These are phyloP conservation scores for Laterallus jamaicensis DNA, from an alignment of 2,113 vertebrate genomes.

Conservation along the genomic window DNA sequence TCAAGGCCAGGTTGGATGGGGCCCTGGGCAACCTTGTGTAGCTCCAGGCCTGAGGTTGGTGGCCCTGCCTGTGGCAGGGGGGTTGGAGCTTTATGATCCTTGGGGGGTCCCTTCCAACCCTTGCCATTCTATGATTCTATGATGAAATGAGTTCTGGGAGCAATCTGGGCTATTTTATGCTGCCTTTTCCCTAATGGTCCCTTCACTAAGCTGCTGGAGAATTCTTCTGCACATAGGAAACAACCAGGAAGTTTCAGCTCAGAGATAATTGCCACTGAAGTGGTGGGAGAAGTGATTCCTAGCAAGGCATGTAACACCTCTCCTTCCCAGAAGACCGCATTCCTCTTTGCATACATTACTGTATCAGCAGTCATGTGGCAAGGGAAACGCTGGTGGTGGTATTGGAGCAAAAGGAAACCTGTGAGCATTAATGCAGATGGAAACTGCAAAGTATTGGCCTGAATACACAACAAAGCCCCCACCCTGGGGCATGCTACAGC, in stretches of 20 bases:
- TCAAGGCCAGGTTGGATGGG: too few species aligned
- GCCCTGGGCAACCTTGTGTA: too few species aligned
- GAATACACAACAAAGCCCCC: slow-evolving; percentile 9
- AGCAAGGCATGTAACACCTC: neutral
- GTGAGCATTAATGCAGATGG: neutral
- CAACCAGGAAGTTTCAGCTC: neutral
- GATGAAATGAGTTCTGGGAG: neutral
- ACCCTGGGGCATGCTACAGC: neutral
- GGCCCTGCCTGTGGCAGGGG: too few species aligned
- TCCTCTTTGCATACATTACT: neutral
- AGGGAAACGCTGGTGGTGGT: neutral
- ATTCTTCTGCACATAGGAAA: neutral
- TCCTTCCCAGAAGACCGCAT: neutral
- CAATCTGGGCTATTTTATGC: neutral
- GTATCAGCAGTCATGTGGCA: neutral
- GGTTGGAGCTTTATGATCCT: too few species aligned
- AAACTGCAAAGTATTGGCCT: neutral
- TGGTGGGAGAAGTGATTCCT: neutral
- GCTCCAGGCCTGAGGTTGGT: too few species aligned
- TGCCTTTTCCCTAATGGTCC: neutral
- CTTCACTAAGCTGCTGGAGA: neutral
- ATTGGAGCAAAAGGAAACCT: neutral
- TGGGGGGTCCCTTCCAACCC: too few species aligned
- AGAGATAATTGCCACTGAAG: neutral
- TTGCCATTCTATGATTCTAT: too few species aligned